Evolutionary conservation across 2,797 vertebrate species (phyloP), one percentile per base, ranked within the genome.

Genomic region (Falco berigora): DNA sequence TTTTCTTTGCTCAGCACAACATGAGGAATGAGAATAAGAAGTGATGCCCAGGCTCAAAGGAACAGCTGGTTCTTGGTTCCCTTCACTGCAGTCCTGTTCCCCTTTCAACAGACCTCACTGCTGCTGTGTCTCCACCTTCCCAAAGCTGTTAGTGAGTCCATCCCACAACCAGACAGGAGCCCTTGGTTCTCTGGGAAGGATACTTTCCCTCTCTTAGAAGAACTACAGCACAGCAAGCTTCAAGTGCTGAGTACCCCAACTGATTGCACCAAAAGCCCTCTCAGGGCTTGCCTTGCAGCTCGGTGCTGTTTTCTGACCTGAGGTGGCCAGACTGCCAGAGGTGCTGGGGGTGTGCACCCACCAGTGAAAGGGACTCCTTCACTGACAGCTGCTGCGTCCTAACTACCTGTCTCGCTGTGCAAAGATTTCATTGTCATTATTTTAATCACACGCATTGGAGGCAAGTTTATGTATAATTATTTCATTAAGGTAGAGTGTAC

Each of bases 401-500:
- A 34, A 61, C 53, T 42, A 66, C 49, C 47, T 73, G 30, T 55
- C 53, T 53, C 6, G 3, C 52, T n/a, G 47, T 67, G 38, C 34
- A 47, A 67, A 55, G 47, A n/a, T 55, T 76, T 52, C 62, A 75
- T 38, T 89, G 72, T 21, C 49, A 22, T 87, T 72, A 91, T 78
- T 87, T 85, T 84, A 81, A 91, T 59, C 22, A 4, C 53, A 30
- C 91, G 50, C 71, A 85, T 81, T 67, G 85, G 24, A 91, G 86
- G 74, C 30, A 78, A 50, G 89, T 84, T 89, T 84, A 69, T 36
- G 50, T 77, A 92, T 67, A 73, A 91, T 84, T 62, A 74, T 89
- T 92, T 91, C n/a, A 89, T 94, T 93, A 71, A 89, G 25, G 42
- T 81, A 91, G 23, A 50, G 15, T 84, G 21, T 32, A 59, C 38